Conservation (phyloP, 1,140 invertebrate species). For the Paracyclopina nana region DNA sequence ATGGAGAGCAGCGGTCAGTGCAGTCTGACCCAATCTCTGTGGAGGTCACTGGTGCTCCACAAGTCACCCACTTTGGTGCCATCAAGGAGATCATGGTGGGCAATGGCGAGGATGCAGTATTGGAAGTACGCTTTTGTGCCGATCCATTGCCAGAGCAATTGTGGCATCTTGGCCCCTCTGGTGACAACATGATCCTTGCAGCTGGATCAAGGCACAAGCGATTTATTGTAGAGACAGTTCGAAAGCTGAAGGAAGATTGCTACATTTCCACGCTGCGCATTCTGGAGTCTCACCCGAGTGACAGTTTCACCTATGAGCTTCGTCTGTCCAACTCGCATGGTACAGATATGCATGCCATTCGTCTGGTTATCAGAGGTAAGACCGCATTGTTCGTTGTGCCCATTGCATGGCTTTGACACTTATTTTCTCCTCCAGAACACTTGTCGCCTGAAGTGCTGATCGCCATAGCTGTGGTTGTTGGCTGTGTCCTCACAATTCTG, state of each 20-base stretch:
- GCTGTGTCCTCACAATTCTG: constrained; percentile 9
- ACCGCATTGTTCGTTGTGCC: background rate
- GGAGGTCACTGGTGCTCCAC: constrained; percentile 45
- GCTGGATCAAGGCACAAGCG: constrained; percentile 29
- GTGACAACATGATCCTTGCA: constrained; percentile 27
- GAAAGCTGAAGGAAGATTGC: constrained; percentile 22
- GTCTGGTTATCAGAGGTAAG: constrained; percentile 21
- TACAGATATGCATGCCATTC: constrained; percentile 16
- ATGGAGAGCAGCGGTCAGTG: constrained; percentile 38
- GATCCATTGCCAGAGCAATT: constrained; percentile 54
- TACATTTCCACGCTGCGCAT: constrained; percentile 44
- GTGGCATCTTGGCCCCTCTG: constrained; percentile 51
- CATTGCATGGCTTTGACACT: background rate
- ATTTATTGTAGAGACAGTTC: constrained; percentile 43
- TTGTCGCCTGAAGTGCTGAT: constrained; percentile 7
- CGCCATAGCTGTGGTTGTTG: constrained; percentile 9
- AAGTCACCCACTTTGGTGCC: constrained; percentile 35
- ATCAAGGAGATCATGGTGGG: constrained; percentile 32
- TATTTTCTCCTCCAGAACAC: constrained; percentile 11
- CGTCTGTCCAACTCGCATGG: constrained; percentile 22
- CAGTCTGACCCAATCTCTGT: constrained; percentile 45
- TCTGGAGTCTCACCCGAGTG: constrained; percentile 33
- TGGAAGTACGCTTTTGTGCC: constrained; percentile 53
- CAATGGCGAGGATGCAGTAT: constrained; percentile 36
- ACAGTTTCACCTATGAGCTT: constrained; percentile 22